Evolutionary conservation across 2,888 invertebrate species (phyloP).

Genomic region (Galerucella pusilla): DNA sequence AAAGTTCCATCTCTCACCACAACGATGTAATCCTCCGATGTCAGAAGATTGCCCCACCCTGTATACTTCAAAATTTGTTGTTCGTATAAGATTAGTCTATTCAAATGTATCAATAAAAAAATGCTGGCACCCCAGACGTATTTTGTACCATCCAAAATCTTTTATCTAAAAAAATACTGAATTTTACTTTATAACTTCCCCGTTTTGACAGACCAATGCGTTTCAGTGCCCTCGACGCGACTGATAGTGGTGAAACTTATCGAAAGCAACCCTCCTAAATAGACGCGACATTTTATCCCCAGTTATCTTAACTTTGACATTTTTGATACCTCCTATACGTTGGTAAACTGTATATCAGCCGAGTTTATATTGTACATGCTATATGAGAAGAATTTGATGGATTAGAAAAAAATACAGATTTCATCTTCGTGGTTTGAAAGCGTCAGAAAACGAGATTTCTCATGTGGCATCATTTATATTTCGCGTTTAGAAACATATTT

Average conservation of each 20-base stretch:
- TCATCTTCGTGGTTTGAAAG: not conserved
- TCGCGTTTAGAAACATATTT: not conserved
- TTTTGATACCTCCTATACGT: constrained; percentile 19
- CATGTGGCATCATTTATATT: not conserved
- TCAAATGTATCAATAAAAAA: not conserved
- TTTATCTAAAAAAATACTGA: constrained; percentile 8
- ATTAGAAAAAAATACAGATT: constrained; percentile 18
- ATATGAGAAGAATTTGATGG: constrained; percentile 24
- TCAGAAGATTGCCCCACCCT: too few relatives aligned
- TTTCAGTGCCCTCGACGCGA: constrained; percentile 10
- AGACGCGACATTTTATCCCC: constrained; percentile 35
- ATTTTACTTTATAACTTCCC: constrained; percentile 17
- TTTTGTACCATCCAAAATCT: not conserved
- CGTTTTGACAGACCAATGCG: constrained; percentile 28
- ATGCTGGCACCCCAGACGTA: not conserved
- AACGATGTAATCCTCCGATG: too few relatives aligned
- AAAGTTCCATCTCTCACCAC: too few relatives aligned
- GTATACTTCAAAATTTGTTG: not conserved
- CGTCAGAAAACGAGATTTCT: not conserved
- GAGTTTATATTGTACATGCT: constrained; percentile 15
- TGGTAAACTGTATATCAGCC: constrained; percentile 22
- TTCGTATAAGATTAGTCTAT: not conserved
- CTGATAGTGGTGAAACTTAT: constrained; percentile 32
- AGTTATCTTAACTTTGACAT: constrained; percentile 34
- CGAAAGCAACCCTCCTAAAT: constrained; percentile 35